These are phyloP conservation scores for Periophthalmus modestus DNA, from an alignment of 2,113 vertebrate species.

Conservation along the genomic window DNA sequence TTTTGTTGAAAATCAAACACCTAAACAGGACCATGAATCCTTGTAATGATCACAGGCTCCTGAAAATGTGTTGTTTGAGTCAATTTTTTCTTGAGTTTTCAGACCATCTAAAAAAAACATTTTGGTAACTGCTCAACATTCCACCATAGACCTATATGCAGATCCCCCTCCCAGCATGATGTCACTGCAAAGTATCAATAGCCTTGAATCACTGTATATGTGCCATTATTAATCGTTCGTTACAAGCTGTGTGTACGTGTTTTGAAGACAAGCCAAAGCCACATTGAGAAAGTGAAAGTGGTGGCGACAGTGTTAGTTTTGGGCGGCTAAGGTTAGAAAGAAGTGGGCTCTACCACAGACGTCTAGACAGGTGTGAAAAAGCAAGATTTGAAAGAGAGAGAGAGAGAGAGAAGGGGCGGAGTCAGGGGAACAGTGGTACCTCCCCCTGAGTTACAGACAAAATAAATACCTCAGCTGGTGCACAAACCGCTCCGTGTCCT, in stretches of 20 bases:
- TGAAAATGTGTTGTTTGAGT: too few relatives aligned
- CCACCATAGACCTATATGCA: too few relatives aligned
- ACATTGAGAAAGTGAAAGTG: conserved; percentile 48
- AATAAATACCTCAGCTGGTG: conserved; percentile 59
- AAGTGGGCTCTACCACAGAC: conserved; percentile 46
- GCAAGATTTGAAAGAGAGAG: conserved; percentile 18
- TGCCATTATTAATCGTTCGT: not conserved
- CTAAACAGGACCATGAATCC: too few relatives aligned
- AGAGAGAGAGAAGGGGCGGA: conserved; percentile 34
- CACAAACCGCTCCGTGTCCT: conserved; percentile 54
- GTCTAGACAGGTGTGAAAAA: conserved; percentile 48
- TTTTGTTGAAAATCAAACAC: too few relatives aligned
- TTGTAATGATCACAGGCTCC: too few relatives aligned
- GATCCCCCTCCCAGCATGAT: too few relatives aligned
- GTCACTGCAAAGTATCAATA: not conserved
- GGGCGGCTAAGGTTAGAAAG: conserved; percentile 25
- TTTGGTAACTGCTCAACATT: too few relatives aligned
- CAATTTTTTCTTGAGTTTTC: too few relatives aligned
- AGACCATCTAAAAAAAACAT: too few relatives aligned
- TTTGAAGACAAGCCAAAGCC: conserved; percentile 39
- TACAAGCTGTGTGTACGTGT: not conserved
- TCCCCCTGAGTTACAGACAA: conserved; percentile 40
- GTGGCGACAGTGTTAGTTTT: conserved; percentile 52
- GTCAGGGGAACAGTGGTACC: conserved; percentile 55
- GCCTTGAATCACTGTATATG: not conserved